Evolutionary conservation across 64 coral and sea anemone species (phyloP).

Genomic region (Dendrophyllia cribrosa): DNA sequence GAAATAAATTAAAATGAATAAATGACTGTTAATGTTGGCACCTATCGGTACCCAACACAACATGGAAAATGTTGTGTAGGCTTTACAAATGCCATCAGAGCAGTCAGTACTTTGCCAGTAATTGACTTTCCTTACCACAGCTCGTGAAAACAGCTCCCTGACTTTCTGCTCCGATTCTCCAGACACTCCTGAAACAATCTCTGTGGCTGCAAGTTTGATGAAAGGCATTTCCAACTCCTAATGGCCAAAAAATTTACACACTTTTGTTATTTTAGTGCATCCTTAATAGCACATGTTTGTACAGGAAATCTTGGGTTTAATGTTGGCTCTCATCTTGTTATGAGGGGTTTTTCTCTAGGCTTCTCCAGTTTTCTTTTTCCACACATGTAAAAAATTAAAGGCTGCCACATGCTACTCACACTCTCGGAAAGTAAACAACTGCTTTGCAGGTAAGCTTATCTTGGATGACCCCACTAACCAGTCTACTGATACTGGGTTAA

Average conservation of each 20-base stretch:
- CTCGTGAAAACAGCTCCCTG: slow-evolving; percentile 87
- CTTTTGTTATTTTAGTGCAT: too few relatives aligned
- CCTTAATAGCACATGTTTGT: too few relatives aligned
- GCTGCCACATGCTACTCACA: too few relatives aligned
- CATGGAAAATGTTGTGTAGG: neutral
- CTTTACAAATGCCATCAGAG: neutral
- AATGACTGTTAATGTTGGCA: slow-evolving; percentile 16
- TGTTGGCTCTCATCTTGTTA: too few relatives aligned
- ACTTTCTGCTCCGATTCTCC: slow-evolving; percentile 98
- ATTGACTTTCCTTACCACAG: slow-evolving; percentile 68
- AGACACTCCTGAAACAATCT: slow-evolving; percentile 97
- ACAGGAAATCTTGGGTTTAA: too few relatives aligned
- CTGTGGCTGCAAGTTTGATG: slow-evolving; percentile 90
- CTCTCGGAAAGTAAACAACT: too few relatives aligned
- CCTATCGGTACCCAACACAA: slow-evolving; percentile 19
- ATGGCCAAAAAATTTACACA: neutral
- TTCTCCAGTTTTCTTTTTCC: too few relatives aligned
- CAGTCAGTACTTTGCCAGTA: neutral
- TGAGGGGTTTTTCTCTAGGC: too few relatives aligned
- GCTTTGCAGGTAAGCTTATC: too few relatives aligned
- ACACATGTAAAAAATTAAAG: too few relatives aligned
- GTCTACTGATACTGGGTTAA: too few relatives aligned
- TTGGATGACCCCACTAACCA: too few relatives aligned
- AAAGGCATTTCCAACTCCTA: slow-evolving; percentile 94
- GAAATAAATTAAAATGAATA: neutral